Evolutionary conservation across 2,888 invertebrate species (phyloP).

Genomic region (Rhagonycha fulva): DNA sequence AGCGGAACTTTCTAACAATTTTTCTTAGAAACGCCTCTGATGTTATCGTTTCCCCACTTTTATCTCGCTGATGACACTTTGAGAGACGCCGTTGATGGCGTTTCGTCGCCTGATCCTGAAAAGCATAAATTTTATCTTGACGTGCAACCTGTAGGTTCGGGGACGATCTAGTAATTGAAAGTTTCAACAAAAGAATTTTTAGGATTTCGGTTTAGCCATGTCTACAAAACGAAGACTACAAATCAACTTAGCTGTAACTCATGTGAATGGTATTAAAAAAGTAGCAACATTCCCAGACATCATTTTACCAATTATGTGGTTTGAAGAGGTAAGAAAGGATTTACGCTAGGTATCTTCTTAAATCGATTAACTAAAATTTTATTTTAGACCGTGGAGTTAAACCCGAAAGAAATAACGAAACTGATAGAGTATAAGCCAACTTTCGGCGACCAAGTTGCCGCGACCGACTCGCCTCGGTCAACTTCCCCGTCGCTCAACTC

Average conservation of each 20-base stretch:
- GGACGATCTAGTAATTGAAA: too few relatives aligned
- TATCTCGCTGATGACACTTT: conserved; percentile 62
- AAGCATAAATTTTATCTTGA: conserved; percentile 86
- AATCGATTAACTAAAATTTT: too few relatives aligned
- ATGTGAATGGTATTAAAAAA: conserved; percentile 88
- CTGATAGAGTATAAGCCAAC: too few relatives aligned
- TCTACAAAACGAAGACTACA: conserved; percentile 82
- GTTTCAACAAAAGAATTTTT: conserved; percentile 18
- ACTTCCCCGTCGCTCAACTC: too few relatives aligned
- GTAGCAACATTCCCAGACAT: conserved; percentile 90
- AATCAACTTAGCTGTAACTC: conserved; percentile 87
- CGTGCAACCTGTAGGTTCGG: conserved; percentile 78
- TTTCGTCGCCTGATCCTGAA: conserved; percentile 79
- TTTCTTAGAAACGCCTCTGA: conserved; percentile 78
- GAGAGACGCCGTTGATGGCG: conserved; percentile 78
- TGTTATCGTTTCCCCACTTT: conserved; percentile 78
- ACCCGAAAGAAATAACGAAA: too few relatives aligned
- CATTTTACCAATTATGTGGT: conserved; percentile 66
- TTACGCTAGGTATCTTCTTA: too few relatives aligned
- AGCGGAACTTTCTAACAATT: not conserved
- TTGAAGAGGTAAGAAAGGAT: conserved; percentile 42
- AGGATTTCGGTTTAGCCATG: conserved; percentile 86
- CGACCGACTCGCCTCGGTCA: too few relatives aligned
- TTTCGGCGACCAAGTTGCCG: too few relatives aligned
- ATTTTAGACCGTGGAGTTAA: too few relatives aligned